phyloP scores from a whole-genome alignment of 2,797 vertebrate genomes.

The Notolepis coatsorum region DNA sequence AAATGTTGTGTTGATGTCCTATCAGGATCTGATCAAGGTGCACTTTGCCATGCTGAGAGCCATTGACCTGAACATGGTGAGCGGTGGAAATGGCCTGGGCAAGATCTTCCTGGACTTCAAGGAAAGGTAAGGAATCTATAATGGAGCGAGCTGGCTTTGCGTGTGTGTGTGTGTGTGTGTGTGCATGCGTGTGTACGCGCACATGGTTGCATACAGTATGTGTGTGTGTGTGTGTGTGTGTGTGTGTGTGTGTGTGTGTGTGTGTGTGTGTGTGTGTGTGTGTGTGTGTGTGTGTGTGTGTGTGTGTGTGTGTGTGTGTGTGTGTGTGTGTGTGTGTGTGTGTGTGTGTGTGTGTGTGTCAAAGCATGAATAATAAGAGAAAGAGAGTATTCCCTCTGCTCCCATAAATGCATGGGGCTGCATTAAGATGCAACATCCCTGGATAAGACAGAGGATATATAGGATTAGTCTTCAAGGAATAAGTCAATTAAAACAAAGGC shows the following conservation, averaged over 20 bases:
- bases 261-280: neutral
- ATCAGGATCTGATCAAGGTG: constrained; percentile 93
- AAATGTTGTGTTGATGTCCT: constrained; percentile 17
- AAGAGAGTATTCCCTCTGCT: neutral
- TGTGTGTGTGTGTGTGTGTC: neutral
- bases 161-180: neutral
- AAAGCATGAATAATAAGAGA: neutral
- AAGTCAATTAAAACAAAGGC: constrained; percentile 47
- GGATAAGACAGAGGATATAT: constrained; percentile 35
- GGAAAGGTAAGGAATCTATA: constrained; percentile 86
- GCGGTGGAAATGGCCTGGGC: constrained; percentile 88
- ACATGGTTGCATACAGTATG: too few species aligned
- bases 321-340: neutral
- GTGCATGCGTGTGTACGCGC: neutral
- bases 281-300: neutral
- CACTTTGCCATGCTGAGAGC: constrained; percentile 91
- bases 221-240: constrained; percentile 2
- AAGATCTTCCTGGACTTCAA: constrained; percentile 98
- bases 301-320: neutral
- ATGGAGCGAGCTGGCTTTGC: neutral
- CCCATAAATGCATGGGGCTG: neutral
- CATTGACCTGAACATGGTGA: constrained; percentile 92
- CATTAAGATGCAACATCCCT: constrained; percentile 18
- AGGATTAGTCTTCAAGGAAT: constrained; percentile 51
- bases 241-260: neutral